Percentiles rank a stretch among this genome's conserved stretches.
Conservation (phyloP, 2,797 vertebrate species). For the Enteromius radiatus region DNA sequence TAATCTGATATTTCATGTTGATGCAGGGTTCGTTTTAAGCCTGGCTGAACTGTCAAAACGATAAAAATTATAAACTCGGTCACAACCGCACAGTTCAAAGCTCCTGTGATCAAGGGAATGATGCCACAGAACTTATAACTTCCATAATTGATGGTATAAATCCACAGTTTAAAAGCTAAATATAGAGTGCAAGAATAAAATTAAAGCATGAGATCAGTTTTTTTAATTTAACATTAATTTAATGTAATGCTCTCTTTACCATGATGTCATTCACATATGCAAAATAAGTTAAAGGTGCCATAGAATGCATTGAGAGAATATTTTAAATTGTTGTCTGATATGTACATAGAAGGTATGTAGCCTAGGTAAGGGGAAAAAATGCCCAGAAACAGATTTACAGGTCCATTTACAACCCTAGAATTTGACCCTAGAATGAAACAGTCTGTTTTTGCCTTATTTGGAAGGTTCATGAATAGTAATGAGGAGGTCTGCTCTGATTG, state of each 20-base stretch:
- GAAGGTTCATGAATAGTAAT: too few relatives aligned
- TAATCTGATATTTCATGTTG: not conserved
- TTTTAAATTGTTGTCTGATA: too few relatives aligned
- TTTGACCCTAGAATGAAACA: too few relatives aligned
- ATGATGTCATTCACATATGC: not conserved
- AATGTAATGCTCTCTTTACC: not conserved
- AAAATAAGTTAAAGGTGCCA: not conserved
- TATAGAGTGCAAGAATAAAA: not conserved
- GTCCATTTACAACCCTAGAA: too few relatives aligned
- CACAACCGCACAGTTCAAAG: slow-evolving; percentile 11
- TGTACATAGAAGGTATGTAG: too few relatives aligned
- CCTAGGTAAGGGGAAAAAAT: too few relatives aligned
- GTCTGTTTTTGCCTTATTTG: too few relatives aligned
- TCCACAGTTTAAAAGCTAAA: not conserved
- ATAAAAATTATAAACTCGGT: not conserved
- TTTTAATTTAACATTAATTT: not conserved
- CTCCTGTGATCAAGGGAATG: slow-evolving; percentile 12
- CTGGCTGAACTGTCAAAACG: slow-evolving; percentile 36
- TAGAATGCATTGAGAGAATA: too few relatives aligned
- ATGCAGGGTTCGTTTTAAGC: not conserved
- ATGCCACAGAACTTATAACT: not conserved
- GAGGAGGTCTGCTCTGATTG: too few relatives aligned
- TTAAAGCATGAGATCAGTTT: not conserved
- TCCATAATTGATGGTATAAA: not conserved
- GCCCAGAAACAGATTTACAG: too few relatives aligned